These are phyloP conservation scores for Cylas formicarius DNA, from an alignment of 1,140 invertebrate genomes.

Conservation along the genomic window DNA sequence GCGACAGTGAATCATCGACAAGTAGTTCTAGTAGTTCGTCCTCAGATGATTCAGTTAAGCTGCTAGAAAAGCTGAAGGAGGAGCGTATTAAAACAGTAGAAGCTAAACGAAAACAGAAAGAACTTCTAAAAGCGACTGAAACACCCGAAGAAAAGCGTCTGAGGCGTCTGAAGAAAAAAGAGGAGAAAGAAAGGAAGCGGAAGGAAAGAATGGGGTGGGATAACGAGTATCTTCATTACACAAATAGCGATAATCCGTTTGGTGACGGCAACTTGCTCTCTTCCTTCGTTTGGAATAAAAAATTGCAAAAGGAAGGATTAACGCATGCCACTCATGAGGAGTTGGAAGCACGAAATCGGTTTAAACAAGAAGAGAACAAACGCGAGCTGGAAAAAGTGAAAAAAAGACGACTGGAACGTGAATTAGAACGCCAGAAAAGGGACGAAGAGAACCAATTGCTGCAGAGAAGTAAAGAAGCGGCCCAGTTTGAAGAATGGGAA, in stretches of 20 bases:
- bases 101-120: slow-evolving; percentile 68
- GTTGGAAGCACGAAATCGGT: slow-evolving; percentile 74
- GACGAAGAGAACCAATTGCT: slow-evolving; percentile 83
- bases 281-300: slow-evolving; percentile 96
- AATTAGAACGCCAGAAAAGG: slow-evolving; percentile 79
- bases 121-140: slow-evolving; percentile 80
- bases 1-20: neutral
- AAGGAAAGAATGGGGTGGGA: slow-evolving; percentile 94
- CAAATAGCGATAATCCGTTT: slow-evolving; percentile 97
- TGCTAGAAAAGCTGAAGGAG: slow-evolving; percentile 65
- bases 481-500: slow-evolving; percentile 91
- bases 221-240: slow-evolving; percentile 92
- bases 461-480: slow-evolving; percentile 89
- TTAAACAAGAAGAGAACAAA: slow-evolving; percentile 87
- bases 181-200: slow-evolving; percentile 80
- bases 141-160: slow-evolving; percentile 88
- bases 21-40: slow-evolving; percentile 1
- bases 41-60: slow-evolving; percentile 50
- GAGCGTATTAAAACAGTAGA: slow-evolving; percentile 58
- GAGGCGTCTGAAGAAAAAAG: slow-evolving; percentile 80
- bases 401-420: slow-evolving; percentile 80
- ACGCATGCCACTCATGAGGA: slow-evolving; percentile 71
- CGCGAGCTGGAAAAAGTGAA: slow-evolving; percentile 87
- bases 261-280: slow-evolving; percentile 89
- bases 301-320: slow-evolving; percentile 90